Conservation (phyloP, 2,113 vertebrate species). For the Neolamprologus longior region DNA sequence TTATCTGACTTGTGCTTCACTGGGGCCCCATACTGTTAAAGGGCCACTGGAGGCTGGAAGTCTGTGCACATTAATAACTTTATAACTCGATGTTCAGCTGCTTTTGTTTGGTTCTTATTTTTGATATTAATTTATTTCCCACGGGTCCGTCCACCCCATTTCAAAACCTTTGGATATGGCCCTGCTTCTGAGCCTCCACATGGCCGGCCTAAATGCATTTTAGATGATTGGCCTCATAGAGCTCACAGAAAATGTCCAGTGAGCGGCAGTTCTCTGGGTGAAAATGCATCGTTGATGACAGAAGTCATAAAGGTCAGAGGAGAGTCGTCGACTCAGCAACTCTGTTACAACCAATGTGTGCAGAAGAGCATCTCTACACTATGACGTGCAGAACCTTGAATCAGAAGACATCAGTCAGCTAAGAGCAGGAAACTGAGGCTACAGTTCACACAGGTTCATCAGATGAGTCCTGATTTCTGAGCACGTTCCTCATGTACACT, state of each 20-base stretch:
- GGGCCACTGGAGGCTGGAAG: fast-evolving
- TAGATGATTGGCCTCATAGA: neutral
- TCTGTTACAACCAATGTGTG: neutral
- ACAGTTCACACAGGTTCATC: neutral
- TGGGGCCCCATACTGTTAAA: neutral
- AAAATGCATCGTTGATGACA: neutral
- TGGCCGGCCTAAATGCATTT: fast-evolving
- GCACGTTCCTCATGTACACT: neutral
- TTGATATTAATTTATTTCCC: neutral
- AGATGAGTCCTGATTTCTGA: neutral
- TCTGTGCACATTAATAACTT: neutral
- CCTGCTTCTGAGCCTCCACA: neutral
- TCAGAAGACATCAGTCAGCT: neutral
- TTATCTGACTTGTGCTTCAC: neutral
- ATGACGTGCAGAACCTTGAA: neutral
- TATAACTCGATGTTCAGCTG: fast-evolving
- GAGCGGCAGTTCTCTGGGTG: neutral
- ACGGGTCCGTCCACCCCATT: neutral
- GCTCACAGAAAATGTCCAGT: neutral
- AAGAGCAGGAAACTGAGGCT: neutral
- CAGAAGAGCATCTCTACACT: neutral
- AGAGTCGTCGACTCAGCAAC: neutral
- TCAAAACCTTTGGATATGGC: neutral
- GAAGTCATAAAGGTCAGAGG: neutral
- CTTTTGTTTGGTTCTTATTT: neutral